Percentiles rank a stretch among this genome's conserved stretches.
These are phyloP conservation scores for Galagoides demidoff DNA, from an alignment of 2,797 vertebrate species.

Conservation along the genomic window DNA sequence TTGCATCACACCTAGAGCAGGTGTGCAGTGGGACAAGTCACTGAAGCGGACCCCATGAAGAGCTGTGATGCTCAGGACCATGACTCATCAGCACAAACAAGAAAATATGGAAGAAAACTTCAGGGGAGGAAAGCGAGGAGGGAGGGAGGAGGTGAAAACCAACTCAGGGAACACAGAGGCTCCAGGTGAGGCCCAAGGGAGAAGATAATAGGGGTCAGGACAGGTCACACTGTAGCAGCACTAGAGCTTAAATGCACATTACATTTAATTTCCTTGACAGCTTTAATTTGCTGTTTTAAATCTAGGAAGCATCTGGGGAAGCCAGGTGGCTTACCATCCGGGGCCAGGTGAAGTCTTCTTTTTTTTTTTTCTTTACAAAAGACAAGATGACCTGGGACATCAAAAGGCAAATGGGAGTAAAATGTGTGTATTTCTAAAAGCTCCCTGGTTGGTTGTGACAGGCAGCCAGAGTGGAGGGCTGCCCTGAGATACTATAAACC, in stretches of 20 bases:
- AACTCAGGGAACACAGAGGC: constrained; percentile 47
- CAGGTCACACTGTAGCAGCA: neutral
- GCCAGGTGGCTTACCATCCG: neutral
- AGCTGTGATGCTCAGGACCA: neutral
- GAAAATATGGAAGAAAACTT: neutral
- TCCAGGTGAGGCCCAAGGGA: constrained; percentile 39
- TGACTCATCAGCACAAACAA: constrained; percentile 11
- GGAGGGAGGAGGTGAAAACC: neutral
- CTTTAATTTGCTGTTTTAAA: constrained; percentile 62
- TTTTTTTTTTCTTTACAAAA: constrained; percentile 10
- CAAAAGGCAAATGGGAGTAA: neutral
- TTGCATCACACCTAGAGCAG: neutral
- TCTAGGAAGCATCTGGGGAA: constrained; percentile 44
- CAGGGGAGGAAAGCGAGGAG: neutral
- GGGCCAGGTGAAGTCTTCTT: neutral
- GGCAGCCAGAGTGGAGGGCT: neutral
- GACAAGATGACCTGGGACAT: neutral
- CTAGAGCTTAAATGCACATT: neutral
- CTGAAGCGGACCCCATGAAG: neutral
- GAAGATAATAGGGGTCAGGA: constrained; percentile 27
- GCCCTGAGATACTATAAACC: neutral
- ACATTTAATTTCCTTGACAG: constrained; percentile 49
- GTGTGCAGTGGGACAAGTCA: neutral
- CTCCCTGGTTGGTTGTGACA: neutral
- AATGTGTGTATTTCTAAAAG: neutral